phyloP scores from a whole-genome alignment of 2,113 vertebrate species.

The Rhagologus leucostigma region DNA sequence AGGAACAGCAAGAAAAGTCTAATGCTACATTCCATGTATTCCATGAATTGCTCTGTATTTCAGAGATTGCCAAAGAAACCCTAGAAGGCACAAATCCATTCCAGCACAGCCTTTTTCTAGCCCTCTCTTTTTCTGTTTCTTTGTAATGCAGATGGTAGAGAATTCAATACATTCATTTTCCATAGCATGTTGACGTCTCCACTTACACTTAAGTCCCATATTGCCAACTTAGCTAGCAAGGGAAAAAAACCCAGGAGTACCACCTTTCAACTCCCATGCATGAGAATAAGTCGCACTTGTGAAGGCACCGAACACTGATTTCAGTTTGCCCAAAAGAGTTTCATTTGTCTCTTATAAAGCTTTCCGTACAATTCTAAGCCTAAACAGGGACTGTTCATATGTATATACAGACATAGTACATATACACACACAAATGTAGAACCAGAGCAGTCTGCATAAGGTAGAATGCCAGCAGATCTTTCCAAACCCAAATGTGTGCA shows the following conservation, averaged over 20 bases:
- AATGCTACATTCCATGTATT: background rate
- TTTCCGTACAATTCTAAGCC: background rate
- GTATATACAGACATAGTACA: background rate
- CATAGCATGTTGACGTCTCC: background rate
- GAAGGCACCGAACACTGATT: background rate
- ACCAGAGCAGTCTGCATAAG: background rate
- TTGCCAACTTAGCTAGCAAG: background rate
- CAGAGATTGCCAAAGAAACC: background rate
- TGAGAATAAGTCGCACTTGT: background rate
- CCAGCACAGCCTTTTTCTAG: background rate
- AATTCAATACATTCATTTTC: background rate
- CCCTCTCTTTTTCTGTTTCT: background rate
- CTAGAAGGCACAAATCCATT: background rate
- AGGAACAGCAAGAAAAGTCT: background rate
- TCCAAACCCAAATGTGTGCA: background rate
- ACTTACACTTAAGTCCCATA: background rate
- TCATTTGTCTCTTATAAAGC: background rate
- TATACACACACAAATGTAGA: background rate
- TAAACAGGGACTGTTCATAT: background rate
- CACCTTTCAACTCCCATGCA: background rate
- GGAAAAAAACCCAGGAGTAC: background rate
- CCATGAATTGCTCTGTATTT: background rate
- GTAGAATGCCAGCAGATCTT: background rate
- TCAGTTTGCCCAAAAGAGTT: background rate
- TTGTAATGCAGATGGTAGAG: background rate